These are phyloP conservation scores for Drosophila antonietae DNA, from an alignment of 2,888 invertebrate genomes.

Conservation along the genomic window DNA sequence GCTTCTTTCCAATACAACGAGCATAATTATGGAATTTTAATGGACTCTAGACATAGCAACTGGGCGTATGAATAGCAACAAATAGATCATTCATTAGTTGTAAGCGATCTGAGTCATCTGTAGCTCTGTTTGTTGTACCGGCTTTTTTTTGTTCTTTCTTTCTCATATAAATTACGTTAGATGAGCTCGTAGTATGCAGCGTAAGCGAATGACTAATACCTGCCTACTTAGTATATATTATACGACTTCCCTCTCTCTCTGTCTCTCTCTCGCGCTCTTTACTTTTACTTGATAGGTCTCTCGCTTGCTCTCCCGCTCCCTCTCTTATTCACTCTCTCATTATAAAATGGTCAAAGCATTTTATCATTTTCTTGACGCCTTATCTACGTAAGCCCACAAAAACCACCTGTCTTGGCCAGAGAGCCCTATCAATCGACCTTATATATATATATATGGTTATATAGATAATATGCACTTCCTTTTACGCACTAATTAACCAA, in stretches of 20 bases:
- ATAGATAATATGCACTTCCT: constrained; percentile 68
- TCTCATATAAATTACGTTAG: neutral
- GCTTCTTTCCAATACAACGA: neutral
- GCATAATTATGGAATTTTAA: constrained; percentile 10
- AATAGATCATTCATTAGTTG: constrained; percentile 11
- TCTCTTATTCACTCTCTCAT: neutral
- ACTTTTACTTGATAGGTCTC: neutral
- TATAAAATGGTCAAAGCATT: constrained; percentile 18
- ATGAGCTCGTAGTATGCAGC: constrained; percentile 32
- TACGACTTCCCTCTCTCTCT: constrained; percentile 5
- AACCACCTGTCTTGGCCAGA: constrained; percentile 33
- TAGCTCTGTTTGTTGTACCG: constrained; percentile 24
- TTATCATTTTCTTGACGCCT: constrained; percentile 37
- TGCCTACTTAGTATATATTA: constrained; percentile 31
- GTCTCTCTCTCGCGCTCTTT: constrained; percentile 1
- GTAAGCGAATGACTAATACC: constrained; percentile 38
- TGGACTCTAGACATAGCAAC: constrained; percentile 2
- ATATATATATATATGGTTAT: neutral
- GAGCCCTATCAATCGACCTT: constrained; percentile 11
- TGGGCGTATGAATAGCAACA: constrained; percentile 3
- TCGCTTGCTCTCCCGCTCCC: neutral
- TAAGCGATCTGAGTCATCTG: constrained; percentile 38
- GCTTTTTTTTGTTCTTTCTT: constrained; percentile 6
- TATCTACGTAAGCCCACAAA: constrained; percentile 30
- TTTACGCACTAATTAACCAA: constrained; percentile 41